Percentiles rank a stretch among this genome's conserved stretches.
These are phyloP conservation scores for Yponomeuta evonymella DNA, from an alignment of 2,888 invertebrate genomes.

Conservation along the genomic window DNA sequence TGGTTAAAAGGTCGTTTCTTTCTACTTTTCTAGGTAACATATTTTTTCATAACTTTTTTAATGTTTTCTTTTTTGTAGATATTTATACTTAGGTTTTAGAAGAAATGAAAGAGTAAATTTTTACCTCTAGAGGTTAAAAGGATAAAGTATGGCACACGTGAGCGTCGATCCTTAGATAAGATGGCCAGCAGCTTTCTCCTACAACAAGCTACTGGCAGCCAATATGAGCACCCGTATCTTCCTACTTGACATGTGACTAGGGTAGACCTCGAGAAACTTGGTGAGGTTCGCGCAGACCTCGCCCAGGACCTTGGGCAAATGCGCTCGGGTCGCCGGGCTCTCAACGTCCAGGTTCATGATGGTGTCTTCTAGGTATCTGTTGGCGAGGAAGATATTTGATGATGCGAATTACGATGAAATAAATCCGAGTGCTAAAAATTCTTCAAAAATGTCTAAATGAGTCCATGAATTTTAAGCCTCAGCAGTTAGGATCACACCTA, in stretches of 20 bases:
- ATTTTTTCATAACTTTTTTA: too few species aligned
- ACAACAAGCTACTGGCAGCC: constrained; percentile 65
- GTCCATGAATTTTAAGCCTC: too few species aligned
- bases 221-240: constrained; percentile 81
- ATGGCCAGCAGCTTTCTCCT: neutral
- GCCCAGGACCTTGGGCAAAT: constrained; percentile 81
- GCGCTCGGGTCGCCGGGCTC: constrained; percentile 82
- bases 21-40: too few species aligned
- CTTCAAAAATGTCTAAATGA: too few species aligned
- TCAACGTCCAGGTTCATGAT: constrained; percentile 81
- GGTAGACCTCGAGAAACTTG: constrained; percentile 78
- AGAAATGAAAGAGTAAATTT: neutral
- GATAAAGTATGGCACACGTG: too few species aligned
- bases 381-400: neutral
- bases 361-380: constrained; percentile 84
- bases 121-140: neutral
- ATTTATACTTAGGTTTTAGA: too few species aligned
- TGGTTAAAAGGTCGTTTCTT: too few species aligned
- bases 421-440: too few species aligned
- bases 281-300: constrained; percentile 82
- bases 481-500: too few species aligned
- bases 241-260: constrained; percentile 79
- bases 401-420: too few species aligned
- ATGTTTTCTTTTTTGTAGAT: too few species aligned
- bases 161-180: too few species aligned